Evolutionary conservation across 2,888 invertebrate genomes (phyloP), one percentile per base, ranked within the genome.

Genomic region (Julus scandinavius): DNA sequence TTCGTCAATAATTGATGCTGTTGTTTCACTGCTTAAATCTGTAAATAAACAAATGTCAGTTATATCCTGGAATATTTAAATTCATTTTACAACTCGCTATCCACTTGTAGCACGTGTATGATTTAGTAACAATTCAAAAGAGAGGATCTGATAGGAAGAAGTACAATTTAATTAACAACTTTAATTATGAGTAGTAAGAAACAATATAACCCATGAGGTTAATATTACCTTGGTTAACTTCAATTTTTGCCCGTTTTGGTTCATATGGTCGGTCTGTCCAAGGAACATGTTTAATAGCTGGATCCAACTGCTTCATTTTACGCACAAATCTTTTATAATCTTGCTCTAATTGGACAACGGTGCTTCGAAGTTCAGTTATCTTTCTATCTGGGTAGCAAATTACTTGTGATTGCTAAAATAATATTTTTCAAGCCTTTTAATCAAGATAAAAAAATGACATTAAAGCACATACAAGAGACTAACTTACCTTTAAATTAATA

Each of bases 301-400:
- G 91, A 7, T 91, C 91, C n/a, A 92, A 88, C 15, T 90, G 89
- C 9, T 90, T 89, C 1, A 91, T 89, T 88, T 91, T 92, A 17
- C 91, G 89, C 45, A 92, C 89, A 89, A 91, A 92, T 20, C 92
- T 91, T 88, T 91, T 91, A 89, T 92, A 92, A 88, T 92, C 91
- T 88, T 90, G 89, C 58, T 91, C 91, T 13, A 92, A 89, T n/a
- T 88, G 87, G 15, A 90, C 90, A 40, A 92, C 91, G 87, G 90
- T 90, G 9, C 88, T 49, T 20, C 90, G 90, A 89, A 91, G 91
- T 88, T 92, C 91, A 54, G 90, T 88, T 87, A 92, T 91, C 85
- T 91, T 91, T 11, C 90, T 88, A 84, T 91, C 91, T 84, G 92
- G 91, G 89, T 92, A 92, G 90, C 92, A 92, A 20, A 91, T 88